phyloP scores from a whole-genome alignment of 2,888 invertebrate species.

The Brachypalpus laphriformis region DNA sequence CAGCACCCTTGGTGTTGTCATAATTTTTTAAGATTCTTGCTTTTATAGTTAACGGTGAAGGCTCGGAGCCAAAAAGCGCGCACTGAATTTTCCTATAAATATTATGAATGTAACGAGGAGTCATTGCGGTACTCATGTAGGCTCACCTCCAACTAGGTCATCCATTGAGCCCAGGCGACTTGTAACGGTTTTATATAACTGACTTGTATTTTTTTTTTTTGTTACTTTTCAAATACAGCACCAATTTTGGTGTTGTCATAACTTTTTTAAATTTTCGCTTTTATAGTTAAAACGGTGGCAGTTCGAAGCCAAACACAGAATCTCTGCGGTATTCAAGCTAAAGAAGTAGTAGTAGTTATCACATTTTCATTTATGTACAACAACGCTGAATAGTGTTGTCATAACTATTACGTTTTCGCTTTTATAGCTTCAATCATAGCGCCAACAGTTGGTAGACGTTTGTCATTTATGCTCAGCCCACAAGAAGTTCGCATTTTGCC shows the following conservation, averaged over 20 bases:
- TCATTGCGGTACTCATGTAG: not conserved
- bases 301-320: slow-evolving; percentile 13
- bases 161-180: not conserved
- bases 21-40: slow-evolving; percentile 47
- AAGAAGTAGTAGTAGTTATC: slow-evolving; percentile 7
- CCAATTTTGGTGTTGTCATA: slow-evolving; percentile 37
- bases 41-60: slow-evolving; percentile 42
- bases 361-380: not conserved
- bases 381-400: slow-evolving; percentile 37
- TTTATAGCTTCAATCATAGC: slow-evolving; percentile 26
- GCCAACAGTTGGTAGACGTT: not conserved
- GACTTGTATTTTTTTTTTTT: not conserved
- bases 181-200: slow-evolving; percentile 2
- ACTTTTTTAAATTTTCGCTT: slow-evolving; percentile 30
- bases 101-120: not conserved
- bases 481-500: not conserved
- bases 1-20: slow-evolving; percentile 48
- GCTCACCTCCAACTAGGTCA: not conserved
- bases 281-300: slow-evolving; percentile 31
- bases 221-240: slow-evolving; percentile 27
- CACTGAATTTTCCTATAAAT: not conserved
- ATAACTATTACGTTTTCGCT: slow-evolving; percentile 43
- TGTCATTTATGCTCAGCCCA: not conserved
- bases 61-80: slow-evolving; percentile 6
- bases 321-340: not conserved